Evolutionary conservation across 1,140 invertebrate genomes (phyloP).

Genomic region (Bilobella aurantiaca): DNA sequence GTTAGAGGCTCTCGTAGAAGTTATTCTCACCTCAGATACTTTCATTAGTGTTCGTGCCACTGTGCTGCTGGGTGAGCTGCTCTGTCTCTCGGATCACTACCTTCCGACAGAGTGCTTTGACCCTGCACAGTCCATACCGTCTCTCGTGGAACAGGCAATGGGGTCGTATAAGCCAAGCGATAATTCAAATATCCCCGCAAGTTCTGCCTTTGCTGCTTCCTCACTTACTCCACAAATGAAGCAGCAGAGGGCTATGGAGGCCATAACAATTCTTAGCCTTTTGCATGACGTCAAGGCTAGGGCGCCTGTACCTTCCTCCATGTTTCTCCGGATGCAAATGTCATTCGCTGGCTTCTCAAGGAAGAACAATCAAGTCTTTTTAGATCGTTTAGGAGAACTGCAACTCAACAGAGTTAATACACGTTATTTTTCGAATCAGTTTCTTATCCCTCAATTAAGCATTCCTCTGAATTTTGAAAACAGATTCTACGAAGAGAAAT

Average conservation of each 20-base stretch:
- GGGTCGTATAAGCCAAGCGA: conserved; percentile 3
- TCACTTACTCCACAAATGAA: conserved; percentile 3
- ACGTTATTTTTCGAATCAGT: background rate
- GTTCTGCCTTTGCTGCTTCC: no score
- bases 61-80: conserved; percentile 71
- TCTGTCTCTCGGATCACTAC: conserved; percentile 72
- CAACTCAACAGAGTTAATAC: conserved; percentile 20
- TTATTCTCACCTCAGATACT: conserved; percentile 75
- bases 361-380: conserved; percentile 18
- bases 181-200: background rate
- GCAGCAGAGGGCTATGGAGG: conserved; percentile 53
- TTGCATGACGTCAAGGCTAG: conserved; percentile 28
- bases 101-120: conserved; percentile 74
- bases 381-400: conserved; percentile 29
- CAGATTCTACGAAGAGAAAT: conserved; percentile 45
- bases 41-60: conserved; percentile 81
- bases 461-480: conserved; percentile 24
- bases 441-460: background rate
- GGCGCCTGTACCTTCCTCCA: conserved; percentile 17
- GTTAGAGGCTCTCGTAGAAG: conserved; percentile 77
- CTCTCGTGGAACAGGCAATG: conserved; percentile 48
- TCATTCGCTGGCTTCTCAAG: conserved; percentile 17
- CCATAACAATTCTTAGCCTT: conserved; percentile 57
- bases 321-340: conserved; percentile 27
- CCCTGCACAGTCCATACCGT: conserved; percentile 67